These are phyloP conservation scores for Physocephala rufipes DNA, from an alignment of 2,888 invertebrate genomes.

Conservation along the genomic window DNA sequence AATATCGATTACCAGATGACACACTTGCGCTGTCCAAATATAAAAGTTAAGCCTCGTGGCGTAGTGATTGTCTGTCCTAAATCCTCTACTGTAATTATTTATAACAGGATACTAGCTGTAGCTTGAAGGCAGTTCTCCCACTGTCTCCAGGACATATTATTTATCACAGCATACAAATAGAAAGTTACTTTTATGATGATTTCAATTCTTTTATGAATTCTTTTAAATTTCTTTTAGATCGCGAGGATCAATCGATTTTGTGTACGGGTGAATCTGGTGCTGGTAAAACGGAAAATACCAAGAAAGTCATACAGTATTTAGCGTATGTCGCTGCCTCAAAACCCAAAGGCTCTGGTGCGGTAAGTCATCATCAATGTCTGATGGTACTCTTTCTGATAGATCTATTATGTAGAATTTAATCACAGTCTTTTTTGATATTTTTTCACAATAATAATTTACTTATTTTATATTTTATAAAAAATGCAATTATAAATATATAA, in stretches of 20 bases:
- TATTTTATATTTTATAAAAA: constrained; percentile 10
- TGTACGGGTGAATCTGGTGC: constrained; percentile 99
- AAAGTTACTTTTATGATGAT: background rate
- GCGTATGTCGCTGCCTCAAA: constrained; percentile 99
- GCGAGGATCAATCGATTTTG: constrained; percentile 98
- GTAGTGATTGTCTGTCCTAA: too few species aligned
- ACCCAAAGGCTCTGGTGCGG: constrained; percentile 88
- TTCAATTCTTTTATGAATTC: background rate
- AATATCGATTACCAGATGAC: too few species aligned
- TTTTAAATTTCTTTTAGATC: constrained; percentile 73
- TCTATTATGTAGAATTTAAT: too few species aligned
- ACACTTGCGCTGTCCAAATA: too few species aligned
- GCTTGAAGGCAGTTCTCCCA: too few species aligned
- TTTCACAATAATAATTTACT: background rate
- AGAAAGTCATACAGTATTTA: constrained; percentile 99
- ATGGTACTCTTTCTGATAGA: too few species aligned
- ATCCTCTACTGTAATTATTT: too few species aligned
- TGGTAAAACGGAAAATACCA: constrained; percentile 99
- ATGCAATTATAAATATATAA: constrained; percentile 28
- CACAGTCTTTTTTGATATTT: too few species aligned
- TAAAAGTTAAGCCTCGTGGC: too few species aligned
- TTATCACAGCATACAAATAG: too few species aligned
- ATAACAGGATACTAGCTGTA: too few species aligned
- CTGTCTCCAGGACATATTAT: too few species aligned
- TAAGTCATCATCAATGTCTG: constrained; percentile 68